A percentile compares a stretch with the other conserved stretches of the same genome.
These are phyloP conservation scores for Rallus crepitans DNA, from an alignment of 2,797 vertebrate genomes.

Conservation along the genomic window DNA sequence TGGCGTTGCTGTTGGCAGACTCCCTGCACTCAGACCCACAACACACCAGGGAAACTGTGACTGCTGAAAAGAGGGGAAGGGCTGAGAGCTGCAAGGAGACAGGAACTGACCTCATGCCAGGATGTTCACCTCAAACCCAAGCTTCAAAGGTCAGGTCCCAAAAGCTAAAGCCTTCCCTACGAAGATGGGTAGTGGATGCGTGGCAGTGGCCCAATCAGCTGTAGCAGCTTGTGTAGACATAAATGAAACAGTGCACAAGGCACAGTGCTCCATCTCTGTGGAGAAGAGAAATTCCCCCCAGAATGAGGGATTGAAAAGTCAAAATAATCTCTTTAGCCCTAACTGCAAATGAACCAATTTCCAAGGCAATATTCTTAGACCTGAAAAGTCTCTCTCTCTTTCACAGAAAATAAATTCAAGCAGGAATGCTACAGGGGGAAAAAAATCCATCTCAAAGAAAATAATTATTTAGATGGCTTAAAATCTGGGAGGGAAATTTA, in stretches of 20 bases:
- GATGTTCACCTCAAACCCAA: background rate
- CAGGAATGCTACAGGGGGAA: background rate
- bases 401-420: conserved; percentile 38
- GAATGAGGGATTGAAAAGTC: conserved; percentile 3
- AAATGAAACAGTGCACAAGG: background rate
- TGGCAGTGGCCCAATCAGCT: background rate
- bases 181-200: background rate
- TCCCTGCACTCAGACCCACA: background rate
- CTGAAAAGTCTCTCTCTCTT: background rate
- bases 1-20: background rate
- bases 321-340: conserved; percentile 34
- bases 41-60: background rate
- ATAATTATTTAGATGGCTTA: conserved; percentile 29
- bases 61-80: background rate
- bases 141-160: background rate
- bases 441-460: conserved; percentile 8
- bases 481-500: background rate
- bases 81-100: background rate
- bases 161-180: background rate
- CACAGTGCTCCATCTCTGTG: background rate
- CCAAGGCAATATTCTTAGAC: conserved; percentile 34
- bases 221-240: background rate
- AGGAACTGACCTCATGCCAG: background rate
- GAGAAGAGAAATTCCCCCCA: background rate
- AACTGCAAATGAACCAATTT: conserved; percentile 50